Base-by-base conservation (phyloP, 2,113 vertebrate species). In the Eurystomus gularis region DNA sequence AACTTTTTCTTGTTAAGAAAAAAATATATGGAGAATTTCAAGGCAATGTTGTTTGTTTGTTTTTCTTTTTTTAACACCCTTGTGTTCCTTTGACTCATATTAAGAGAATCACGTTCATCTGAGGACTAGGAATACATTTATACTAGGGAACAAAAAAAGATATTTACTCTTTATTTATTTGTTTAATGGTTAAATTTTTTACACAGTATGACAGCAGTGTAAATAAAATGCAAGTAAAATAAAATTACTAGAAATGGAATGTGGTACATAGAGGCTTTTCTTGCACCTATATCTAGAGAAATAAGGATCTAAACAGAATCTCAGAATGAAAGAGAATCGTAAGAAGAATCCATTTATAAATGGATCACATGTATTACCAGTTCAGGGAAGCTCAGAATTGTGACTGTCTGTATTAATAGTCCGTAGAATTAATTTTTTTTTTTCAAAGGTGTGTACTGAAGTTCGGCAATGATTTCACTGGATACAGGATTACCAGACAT, bases 351-450 rank as follows among this genome's bases (percentile, higher is more conserved):
- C 2, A 2, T 55, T 87, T 72, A 48, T 31, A 82, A 42, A 57
- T 44, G 13, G 14, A 5, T 75, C 4, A 4, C 1, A 0, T 19
- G 2, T 54, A 7, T 73, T 18, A 40, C 25, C 10, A 48, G 23
- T 72, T 76, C 16, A 48, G 52, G 35, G 66, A 35, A 72, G 37
- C 49, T 83, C n/a, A n/a, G 58, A 69, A 64, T 54, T 77, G 9
- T 70, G 39, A 21, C 58, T 52, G 11, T n/a, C 40, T 93, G 21
- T 33, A 17, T 71, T 39, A 54, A 24, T 19, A 72, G 26, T 19
- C 29, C 15, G 7, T 28, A 11, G 9, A 48, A 37, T 21, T 57
- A 7, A 55, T 2, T 4, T 39, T 62, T 13, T 82, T 42, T 42
- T 42, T 51, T 29, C 4, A 42, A 52, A 82, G 24, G 4, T 8